Percentiles rank a stretch among this genome's conserved stretches.
Conservation (phyloP, 2,113 vertebrate species). For the Cynoglossus semilaevis region DNA sequence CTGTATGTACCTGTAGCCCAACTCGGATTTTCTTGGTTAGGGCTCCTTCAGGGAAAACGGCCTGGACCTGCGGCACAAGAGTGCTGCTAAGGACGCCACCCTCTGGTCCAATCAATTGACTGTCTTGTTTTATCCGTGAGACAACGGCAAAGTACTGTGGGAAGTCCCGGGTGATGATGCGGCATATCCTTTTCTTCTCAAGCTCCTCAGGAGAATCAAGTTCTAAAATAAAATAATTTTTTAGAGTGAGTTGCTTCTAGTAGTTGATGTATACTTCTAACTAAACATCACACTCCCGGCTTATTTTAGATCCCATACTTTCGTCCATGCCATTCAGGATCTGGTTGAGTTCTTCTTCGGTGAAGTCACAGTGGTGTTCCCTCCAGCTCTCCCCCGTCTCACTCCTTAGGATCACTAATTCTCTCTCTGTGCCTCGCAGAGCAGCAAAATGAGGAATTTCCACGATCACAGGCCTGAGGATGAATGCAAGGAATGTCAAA, state of each 20-base stretch:
- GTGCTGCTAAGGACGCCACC: conserved; percentile 95
- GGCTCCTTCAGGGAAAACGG: conserved; percentile 95
- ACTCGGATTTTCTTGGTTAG: conserved; percentile 95
- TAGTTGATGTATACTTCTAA: too few species aligned
- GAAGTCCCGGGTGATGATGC: conserved; percentile 96
- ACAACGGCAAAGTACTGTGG: conserved; percentile 98
- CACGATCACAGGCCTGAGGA: conserved; percentile 93
- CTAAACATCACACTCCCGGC: neutral
- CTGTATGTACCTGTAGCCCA: conserved; percentile 86
- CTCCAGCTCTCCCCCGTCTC: conserved; percentile 98
- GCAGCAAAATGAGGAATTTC: conserved; percentile 99
- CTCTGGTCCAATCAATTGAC: conserved; percentile 95
- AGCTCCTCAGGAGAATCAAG: conserved; percentile 93
- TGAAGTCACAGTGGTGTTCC: conserved; percentile 96
- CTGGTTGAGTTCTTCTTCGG: conserved; percentile 94
- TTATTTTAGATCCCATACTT: conserved; percentile 75
- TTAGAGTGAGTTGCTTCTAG: too few species aligned
- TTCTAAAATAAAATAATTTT: conserved; percentile 68
- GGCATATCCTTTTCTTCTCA: conserved; percentile 95
- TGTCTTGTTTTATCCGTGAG: conserved; percentile 95
- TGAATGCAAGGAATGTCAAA: conserved; percentile 28
- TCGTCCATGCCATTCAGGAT: conserved; percentile 98
- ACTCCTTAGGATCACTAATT: conserved; percentile 94
- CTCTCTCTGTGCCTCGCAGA: conserved; percentile 91
- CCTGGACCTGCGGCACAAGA: conserved; percentile 92